Evolutionary conservation across 2,888 invertebrate genomes (phyloP), one percentile per base, ranked within the genome.

Genomic region (Drosophila setosimentum): DNA sequence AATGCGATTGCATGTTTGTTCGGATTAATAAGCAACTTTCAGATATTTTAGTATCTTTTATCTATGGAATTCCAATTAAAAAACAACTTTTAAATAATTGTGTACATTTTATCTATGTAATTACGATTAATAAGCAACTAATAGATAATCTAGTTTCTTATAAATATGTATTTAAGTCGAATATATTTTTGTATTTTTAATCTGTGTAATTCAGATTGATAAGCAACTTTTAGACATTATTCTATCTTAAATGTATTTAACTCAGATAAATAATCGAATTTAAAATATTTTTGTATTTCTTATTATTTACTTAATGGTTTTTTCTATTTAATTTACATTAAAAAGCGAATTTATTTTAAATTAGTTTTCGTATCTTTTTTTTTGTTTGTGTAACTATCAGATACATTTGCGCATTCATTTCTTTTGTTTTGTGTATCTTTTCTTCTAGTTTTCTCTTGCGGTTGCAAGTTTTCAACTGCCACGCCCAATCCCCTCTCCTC

Each of bases 401-500:
- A 71, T 33, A 64, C 53, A 57, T 59, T 73, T 65, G 16, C 24
- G 24, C 16, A 18, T 49, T 55, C 24, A 21, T 7, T 45, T 51
- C 24, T 45, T 50, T 71, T 62, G 55, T 50, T 37, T 73, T 68
- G 45, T 29, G 49, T 64, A 69, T 65, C 2, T 24, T 78, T 71
- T 68, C 61, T 63, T 67, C 1, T 72, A 78, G 81, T 80, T 80
- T 75, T 65, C 61, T 37, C 32, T 49, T 68, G 67, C 49, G 65
- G 71, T 16, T 50, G 64, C n/a, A 54, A 54, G 68, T 53, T 64
- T 54, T 59, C 53, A 64, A 74, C 37, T 51, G 48, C 57, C 76
- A 55, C 68, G 60, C 62, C 66, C 54, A 45, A 45, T n/a, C n/a
- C n/a, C n/a, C n/a, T n/a, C n/a, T n/a, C n/a, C n/a, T n/a, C n/a